Evolutionary conservation across 1,140 invertebrate genomes (phyloP).

Genomic region (Drusus annulatus): DNA sequence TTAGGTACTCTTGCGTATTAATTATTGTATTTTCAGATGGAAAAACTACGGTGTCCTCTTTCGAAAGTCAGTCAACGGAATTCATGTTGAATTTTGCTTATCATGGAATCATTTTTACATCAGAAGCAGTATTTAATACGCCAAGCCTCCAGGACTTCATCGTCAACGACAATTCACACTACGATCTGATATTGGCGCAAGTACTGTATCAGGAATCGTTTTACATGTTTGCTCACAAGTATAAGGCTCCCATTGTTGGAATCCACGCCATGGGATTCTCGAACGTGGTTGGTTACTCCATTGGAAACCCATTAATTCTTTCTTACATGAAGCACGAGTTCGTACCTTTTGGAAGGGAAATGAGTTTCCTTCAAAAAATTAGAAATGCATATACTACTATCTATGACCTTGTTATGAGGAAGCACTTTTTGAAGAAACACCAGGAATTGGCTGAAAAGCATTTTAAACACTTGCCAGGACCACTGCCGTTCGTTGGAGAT

Average conservation of each 20-base stretch:
- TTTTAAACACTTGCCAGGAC: conserved; percentile 58
- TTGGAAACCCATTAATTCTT: conserved; percentile 65
- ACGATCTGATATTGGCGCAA: conserved; percentile 64
- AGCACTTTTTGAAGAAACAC: conserved; percentile 33
- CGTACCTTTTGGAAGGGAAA: conserved; percentile 26
- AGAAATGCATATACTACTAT: conserved; percentile 47
- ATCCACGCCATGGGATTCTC: conserved; percentile 63
- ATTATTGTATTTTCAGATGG: too few relatives aligned
- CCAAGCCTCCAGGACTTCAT: conserved; percentile 61
- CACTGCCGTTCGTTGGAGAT: conserved; percentile 65
- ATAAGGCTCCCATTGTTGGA: conserved; percentile 64
- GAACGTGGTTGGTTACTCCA: conserved; percentile 65
- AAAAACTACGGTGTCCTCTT: too few relatives aligned
- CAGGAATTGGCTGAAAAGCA: conserved; percentile 62
- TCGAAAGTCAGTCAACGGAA: too few relatives aligned
- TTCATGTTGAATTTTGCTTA: too few relatives aligned
- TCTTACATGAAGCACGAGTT: conserved; percentile 56
- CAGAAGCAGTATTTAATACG: conserved; percentile 55
- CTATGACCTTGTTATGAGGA: conserved; percentile 52
- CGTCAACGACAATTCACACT: conserved; percentile 61
- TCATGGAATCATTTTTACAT: too few relatives aligned
- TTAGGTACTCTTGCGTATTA: too few relatives aligned
- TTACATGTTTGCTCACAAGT: conserved; percentile 66
- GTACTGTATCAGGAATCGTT: conserved; percentile 67
- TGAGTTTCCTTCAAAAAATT: conserved; percentile 49